These are phyloP conservation scores for Atlantisia rogersi DNA, from an alignment of 2,113 vertebrate genomes.

Conservation along the genomic window DNA sequence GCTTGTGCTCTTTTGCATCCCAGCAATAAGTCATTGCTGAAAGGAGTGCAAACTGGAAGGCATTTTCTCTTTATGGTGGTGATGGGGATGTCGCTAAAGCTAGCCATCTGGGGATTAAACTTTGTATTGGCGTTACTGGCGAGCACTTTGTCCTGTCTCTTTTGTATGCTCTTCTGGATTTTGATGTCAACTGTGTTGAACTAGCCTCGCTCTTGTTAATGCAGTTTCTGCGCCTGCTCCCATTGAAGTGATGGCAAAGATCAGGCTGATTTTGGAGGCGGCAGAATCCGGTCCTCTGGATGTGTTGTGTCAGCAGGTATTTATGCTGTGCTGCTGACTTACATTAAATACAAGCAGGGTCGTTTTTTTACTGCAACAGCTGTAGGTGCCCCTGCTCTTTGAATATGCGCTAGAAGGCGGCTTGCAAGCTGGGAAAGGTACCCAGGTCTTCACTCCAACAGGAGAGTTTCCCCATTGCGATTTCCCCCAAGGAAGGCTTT, in stretches of 20 bases:
- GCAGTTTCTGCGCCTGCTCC: constrained; percentile 47
- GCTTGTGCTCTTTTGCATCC: constrained; percentile 32
- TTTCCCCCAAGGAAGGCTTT: neutral
- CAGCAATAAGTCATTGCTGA: constrained; percentile 41
- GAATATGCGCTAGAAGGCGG: neutral
- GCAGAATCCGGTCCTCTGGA: neutral
- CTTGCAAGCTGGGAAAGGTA: neutral
- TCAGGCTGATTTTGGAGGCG: constrained; percentile 29
- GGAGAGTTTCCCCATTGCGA: neutral
- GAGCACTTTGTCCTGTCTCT: constrained; percentile 65
- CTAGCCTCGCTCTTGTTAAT: constrained; percentile 53
- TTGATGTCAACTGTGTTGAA: constrained; percentile 65
- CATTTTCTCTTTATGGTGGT: constrained; percentile 51
- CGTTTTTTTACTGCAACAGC: neutral
- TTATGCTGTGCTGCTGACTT: neutral
- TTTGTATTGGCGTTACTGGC: constrained; percentile 53
- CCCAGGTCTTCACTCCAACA: neutral
- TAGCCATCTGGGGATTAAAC: constrained; percentile 68
- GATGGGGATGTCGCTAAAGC: constrained; percentile 56
- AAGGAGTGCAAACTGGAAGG: constrained; percentile 41
- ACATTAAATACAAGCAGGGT: neutral
- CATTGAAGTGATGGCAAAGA: constrained; percentile 61
- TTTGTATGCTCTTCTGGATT: constrained; percentile 62
- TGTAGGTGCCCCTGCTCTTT: neutral
- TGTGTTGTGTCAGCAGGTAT: neutral